A percentile compares a stretch with the other conserved stretches of the same genome.
phyloP scores from a whole-genome alignment of 2,888 invertebrate genomes.

The Apodemia hepburni region DNA sequence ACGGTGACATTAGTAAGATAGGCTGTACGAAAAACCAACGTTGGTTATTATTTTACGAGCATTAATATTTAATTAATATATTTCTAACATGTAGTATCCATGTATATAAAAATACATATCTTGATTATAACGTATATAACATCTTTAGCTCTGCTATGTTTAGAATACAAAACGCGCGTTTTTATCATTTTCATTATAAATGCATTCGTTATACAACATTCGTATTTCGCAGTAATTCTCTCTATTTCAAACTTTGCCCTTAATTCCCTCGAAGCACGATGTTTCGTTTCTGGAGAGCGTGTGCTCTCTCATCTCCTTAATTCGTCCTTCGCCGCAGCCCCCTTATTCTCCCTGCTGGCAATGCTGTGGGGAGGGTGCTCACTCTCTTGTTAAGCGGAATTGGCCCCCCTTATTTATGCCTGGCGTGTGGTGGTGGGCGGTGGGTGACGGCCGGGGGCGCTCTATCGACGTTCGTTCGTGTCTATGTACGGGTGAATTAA shows the following conservation, averaged over 20 bases:
- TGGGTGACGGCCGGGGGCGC: slow-evolving; percentile 46
- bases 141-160: neutral
- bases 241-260: slow-evolving; percentile 37
- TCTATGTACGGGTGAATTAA: slow-evolving; percentile 76
- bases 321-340: slow-evolving; percentile 80
- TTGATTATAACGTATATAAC: no score
- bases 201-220: slow-evolving; percentile 10
- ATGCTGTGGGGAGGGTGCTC: slow-evolving; percentile 59
- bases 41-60: neutral
- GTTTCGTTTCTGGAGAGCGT: slow-evolving; percentile 75
- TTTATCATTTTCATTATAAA: neutral
- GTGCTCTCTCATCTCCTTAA: slow-evolving; percentile 80
- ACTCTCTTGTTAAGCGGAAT: slow-evolving; percentile 75
- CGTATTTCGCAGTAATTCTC: slow-evolving; percentile 1
- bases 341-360: slow-evolving; percentile 68
- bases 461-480: slow-evolving; percentile 59
- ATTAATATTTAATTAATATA: neutral
- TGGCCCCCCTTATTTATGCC: slow-evolving; percentile 75
- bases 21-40: slow-evolving; percentile 31
- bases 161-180: neutral
- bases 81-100: no score
- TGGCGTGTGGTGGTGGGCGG: slow-evolving; percentile 45
- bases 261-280: slow-evolving; percentile 68
- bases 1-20: slow-evolving; percentile 59
- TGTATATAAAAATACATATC: no score